Evolutionary conservation across 64 coral and sea anemone genomes (phyloP), one percentile per base, ranked within the genome.

Genomic region (Stichodactyla helianthus): DNA sequence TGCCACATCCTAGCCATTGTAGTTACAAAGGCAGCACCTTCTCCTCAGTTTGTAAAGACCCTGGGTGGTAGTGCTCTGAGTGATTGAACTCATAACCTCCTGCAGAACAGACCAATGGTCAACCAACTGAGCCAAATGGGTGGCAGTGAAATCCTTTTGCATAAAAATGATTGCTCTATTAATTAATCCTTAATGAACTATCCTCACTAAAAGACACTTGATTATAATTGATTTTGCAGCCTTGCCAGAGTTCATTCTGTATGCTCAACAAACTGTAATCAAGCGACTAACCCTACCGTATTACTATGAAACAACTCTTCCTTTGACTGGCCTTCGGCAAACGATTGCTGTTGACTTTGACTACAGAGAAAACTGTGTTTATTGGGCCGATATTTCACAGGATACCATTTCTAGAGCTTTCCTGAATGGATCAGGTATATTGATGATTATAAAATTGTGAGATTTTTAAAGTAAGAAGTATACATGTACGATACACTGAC

Each of bases 341-440:
- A 93, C 93, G 10, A 94, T 99, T 77, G 97, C 93, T 3, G 71
- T 99, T 52, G 93, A 94, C 54, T 99, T 85, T 95, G 97, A 99
- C 27, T 95, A 93, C 82, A 82, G 54, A 54, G 88, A 99, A 5
- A 89, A 93, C 78, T 99, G 93, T 90, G 89, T 99, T 15, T 99
- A 92, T 55, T 99, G 97, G 97, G 97, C 97, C 16, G 97, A 99
- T 61, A 99, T 99, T 78, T 82, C 84, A 18, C 28, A 82, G 44
- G 93, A 99, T 81, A 94, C 93, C 51, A 95, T 99, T 23, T 86
- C 87, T 19, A 86, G 97, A 50, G 88, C 90, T 55, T 92, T 87
- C 50, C 85, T 95, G 0, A 93, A 93, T 91, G 90, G 91, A 50
- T 92, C 93, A 80, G 93, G 97, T 99, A 94, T 71, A 81, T 74